phyloP scores from a whole-genome alignment of 2,888 invertebrate genomes.

The Andrena bicolor region DNA sequence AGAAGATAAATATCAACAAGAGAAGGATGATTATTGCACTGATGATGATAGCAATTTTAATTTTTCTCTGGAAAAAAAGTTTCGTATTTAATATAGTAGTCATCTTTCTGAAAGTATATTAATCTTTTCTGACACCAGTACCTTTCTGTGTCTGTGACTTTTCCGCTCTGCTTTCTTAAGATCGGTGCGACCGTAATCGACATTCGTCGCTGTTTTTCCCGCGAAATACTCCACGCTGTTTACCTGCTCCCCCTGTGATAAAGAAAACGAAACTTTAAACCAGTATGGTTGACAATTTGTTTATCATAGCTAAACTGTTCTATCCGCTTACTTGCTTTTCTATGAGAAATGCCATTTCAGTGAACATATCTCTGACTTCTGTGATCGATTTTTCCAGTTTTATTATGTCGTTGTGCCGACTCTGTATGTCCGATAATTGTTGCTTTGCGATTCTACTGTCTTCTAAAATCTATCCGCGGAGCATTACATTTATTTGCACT shows the following conservation, averaged over 20 bases:
- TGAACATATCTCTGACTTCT: slow-evolving; percentile 93
- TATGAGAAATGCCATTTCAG: slow-evolving; percentile 93
- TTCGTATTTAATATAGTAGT: slow-evolving; percentile 23
- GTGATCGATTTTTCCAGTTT: slow-evolving; percentile 92
- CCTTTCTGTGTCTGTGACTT: slow-evolving; percentile 86
- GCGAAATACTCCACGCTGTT: slow-evolving; percentile 90
- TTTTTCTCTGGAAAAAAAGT: slow-evolving; percentile 84
- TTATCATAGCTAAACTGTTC: background rate
- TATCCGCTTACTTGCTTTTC: slow-evolving; percentile 88
- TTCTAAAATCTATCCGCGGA: slow-evolving; percentile 88
- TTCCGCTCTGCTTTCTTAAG: slow-evolving; percentile 86
- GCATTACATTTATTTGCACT: slow-evolving; percentile 18
- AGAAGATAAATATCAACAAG: slow-evolving; percentile 77
- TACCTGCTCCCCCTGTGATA: slow-evolving; percentile 88
- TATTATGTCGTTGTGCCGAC: slow-evolving; percentile 92
- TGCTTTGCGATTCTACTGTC: slow-evolving; percentile 92
- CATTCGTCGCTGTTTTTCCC: slow-evolving; percentile 87
- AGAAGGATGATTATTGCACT: slow-evolving; percentile 79
- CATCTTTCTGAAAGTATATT: background rate
- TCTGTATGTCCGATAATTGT: slow-evolving; percentile 92
- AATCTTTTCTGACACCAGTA: slow-evolving; percentile 73
- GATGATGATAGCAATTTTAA: slow-evolving; percentile 80
- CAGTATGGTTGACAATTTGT: background rate
- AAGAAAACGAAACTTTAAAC: slow-evolving; percentile 18
- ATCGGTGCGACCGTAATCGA: slow-evolving; percentile 87